Evolutionary conservation across 2,113 vertebrate genomes (phyloP), one percentile per base, ranked within the genome.

Genomic region (Aythya baeri): DNA sequence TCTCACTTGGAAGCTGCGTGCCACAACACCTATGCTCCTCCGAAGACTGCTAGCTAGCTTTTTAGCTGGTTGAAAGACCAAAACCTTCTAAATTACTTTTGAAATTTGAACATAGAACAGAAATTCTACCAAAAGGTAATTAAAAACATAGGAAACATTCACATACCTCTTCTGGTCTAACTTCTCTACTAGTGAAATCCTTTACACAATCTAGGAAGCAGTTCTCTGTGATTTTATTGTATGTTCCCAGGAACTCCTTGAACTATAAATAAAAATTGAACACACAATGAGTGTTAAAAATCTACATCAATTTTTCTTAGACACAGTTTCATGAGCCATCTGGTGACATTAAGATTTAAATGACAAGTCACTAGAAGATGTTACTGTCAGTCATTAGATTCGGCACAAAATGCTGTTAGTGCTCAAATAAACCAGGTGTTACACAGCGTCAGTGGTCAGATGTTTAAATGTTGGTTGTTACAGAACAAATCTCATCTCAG

Each of bases 201-300:
- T 99, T 99, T 86, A 99, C 98, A 75, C 99, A 99, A 94, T 99
- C 99, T 98, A 99, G 97, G 85, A 99, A 99, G 94, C 99, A 99
- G 96, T 98, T 99, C 95, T 99, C 99, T 59, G 99, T 99, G 91
- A 99, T 98, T 97, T 99, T 99, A 98, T 99, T 99, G 97, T 99
- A 99, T 4, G 99, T 99, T 86, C 99, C 99, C 96, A 99, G 98
- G 96, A 99, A 99, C 97, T 99, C 99, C 85, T 99, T 99, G 94
- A 99, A 99, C 99, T 99, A 73, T 3, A 85, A 88, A 79, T 92
- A 97, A 52, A 97, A 94, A 96, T 75, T 11, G 80, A 73, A 95
- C 63, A n/a, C 26, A 86, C 43, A 70, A 68, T 88, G 27, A 96
- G 50, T 50, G 86, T 81, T 67, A 25, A 7, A 36, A 61, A 22